These are phyloP conservation scores for Lanius ludovicianus DNA, from an alignment of 2,113 vertebrate genomes.

Conservation along the genomic window DNA sequence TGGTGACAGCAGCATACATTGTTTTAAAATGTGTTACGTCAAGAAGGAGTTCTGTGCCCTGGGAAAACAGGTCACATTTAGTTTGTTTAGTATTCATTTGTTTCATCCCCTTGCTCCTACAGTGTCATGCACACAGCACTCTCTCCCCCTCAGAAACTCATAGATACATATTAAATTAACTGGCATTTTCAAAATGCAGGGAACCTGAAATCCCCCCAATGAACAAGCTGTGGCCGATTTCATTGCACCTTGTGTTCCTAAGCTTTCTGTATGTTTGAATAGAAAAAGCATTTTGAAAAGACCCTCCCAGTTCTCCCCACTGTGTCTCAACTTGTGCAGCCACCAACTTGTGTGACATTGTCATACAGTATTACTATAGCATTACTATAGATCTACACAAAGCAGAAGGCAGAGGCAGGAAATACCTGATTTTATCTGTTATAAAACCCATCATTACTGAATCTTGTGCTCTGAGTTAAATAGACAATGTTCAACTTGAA, in stretches of 20 bases:
- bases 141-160: not conserved
- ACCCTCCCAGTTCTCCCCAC: not conserved
- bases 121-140: not conserved
- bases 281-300: not conserved
- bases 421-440: not conserved
- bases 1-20: not conserved
- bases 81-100: not conserved
- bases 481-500: not conserved
- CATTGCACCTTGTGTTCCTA: not conserved
- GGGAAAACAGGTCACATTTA: not conserved
- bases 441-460: not conserved
- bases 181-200: not conserved
- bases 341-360: fast-evolving
- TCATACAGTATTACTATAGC: not conserved
- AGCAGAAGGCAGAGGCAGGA: not conserved
- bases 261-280: not conserved
- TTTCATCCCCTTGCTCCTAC: not conserved
- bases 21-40: not conserved
- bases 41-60: not conserved
- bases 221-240: not conserved
- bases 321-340: not conserved
- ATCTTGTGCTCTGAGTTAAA: not conserved
- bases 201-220: not conserved
- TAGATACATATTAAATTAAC: not conserved
- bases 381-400: not conserved